Conservation (phyloP, 2,797 vertebrate species). For the Pantherophis vulpinus region DNA sequence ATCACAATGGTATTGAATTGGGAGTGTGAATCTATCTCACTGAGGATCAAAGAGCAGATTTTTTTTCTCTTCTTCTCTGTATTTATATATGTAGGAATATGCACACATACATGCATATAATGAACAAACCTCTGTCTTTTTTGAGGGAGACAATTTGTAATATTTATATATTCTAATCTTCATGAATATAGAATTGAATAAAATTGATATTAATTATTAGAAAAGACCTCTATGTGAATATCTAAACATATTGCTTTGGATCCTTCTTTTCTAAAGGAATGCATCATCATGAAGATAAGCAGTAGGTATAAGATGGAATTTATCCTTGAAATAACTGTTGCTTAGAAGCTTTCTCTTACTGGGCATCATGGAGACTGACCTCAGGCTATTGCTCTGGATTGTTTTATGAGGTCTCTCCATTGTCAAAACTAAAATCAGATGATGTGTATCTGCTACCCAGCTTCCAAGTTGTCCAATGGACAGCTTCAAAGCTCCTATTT, state of each 20-base stretch:
- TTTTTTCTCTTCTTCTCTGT: not conserved
- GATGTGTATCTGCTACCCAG: not conserved
- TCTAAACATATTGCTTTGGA: not conserved
- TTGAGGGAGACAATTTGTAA: not conserved
- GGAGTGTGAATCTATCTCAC: not conserved
- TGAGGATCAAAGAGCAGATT: not conserved
- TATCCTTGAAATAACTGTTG: not conserved
- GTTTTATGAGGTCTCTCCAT: not conserved
- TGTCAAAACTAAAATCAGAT: not conserved
- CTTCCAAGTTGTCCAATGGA: not conserved
- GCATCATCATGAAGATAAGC: not conserved
- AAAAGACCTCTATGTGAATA: not conserved
- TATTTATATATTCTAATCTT: not conserved
- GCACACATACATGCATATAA: not conserved
- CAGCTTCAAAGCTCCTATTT: not conserved
- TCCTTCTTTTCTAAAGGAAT: not conserved
- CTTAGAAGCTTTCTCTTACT: not conserved
- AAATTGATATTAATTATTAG: not conserved
- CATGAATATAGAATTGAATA: not conserved
- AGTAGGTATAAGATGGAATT: not conserved
- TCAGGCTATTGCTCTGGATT: too few species aligned
- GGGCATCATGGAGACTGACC: not conserved
- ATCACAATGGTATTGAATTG: not conserved
- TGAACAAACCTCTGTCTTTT: not conserved
- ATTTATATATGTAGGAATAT: not conserved